Conservation (phyloP, 2,888 invertebrate genomes). For the Drosophila bunnanda region DNA sequence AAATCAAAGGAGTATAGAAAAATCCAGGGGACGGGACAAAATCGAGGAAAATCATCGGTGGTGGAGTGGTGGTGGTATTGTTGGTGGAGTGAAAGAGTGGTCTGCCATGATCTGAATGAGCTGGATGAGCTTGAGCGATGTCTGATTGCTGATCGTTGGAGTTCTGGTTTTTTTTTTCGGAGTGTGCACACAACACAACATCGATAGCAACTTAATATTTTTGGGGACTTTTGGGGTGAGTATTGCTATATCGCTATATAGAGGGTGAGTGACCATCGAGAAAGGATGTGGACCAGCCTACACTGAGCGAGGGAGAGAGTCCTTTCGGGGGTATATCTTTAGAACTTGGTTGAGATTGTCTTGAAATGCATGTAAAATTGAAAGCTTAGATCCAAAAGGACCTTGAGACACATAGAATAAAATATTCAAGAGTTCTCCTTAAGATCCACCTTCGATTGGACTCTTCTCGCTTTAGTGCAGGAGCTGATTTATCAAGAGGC, state of each 20-base stretch:
- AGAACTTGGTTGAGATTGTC: too few species aligned
- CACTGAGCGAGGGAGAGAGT: slow-evolving; percentile 3
- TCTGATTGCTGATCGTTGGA: slow-evolving; percentile 36
- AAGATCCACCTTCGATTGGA: background rate
- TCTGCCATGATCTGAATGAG: slow-evolving; percentile 47
- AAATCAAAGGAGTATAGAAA: slow-evolving; percentile 40
- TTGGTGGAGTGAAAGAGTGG: slow-evolving; percentile 22
- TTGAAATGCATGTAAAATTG: too few species aligned
- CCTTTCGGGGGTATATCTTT: background rate
- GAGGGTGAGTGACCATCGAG: slow-evolving; percentile 30
- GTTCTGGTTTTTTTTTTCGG: slow-evolving; percentile 31
- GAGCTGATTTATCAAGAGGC: slow-evolving; percentile 5
- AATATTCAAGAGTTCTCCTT: background rate
- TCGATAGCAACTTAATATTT: slow-evolving; percentile 36
- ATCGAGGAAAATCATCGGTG: slow-evolving; percentile 31
- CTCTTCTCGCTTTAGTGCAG: slow-evolving; percentile 3
- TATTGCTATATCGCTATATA: slow-evolving; percentile 32
- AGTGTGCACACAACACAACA: slow-evolving; percentile 51
- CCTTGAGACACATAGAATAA: background rate
- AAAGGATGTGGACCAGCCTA: slow-evolving; percentile 3
- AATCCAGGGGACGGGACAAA: slow-evolving; percentile 13
- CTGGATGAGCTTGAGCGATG: slow-evolving; percentile 41
- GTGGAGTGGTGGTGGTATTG: slow-evolving; percentile 15
- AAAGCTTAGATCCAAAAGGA: too few species aligned
- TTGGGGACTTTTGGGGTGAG: slow-evolving; percentile 20